Conservation (phyloP, 2,113 vertebrate species). For the Myiopsitta monachus region DNA sequence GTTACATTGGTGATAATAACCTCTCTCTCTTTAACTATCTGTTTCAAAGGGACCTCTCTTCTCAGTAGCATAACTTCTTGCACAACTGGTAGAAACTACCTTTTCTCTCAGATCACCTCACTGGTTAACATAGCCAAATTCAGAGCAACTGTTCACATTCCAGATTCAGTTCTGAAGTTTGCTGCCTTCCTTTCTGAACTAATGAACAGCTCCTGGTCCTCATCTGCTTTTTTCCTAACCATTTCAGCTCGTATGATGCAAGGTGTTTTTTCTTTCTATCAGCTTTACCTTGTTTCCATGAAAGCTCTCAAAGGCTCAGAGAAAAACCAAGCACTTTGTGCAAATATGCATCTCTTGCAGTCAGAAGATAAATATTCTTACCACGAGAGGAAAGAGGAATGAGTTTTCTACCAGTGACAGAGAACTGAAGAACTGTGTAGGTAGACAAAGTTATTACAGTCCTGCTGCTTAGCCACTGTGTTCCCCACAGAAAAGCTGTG, state of each 20-base stretch:
- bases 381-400: not conserved
- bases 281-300: not conserved
- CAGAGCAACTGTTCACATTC: not conserved
- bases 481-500: not conserved
- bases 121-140: not conserved
- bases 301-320: not conserved
- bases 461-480: not conserved
- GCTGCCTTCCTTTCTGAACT: not conserved
- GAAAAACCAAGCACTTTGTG: not conserved
- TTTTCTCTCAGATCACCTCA: not conserved
- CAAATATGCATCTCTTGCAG: not conserved
- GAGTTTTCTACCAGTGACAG: not conserved
- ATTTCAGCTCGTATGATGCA: not conserved
- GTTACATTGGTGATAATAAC: slow-evolving; percentile 56
- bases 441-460: not conserved
- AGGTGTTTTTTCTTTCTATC: not conserved
- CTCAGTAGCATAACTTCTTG: not conserved
- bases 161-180: not conserved
- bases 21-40: not conserved
- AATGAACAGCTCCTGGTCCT: not conserved
- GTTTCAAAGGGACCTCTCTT: not conserved
- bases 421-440: not conserved
- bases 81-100: not conserved
- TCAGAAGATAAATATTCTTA: not conserved
- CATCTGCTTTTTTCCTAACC: not conserved